Percentiles rank a stretch among this genome's conserved stretches.
Conservation (phyloP, 2,113 vertebrate species). For the Aix galericulata region DNA sequence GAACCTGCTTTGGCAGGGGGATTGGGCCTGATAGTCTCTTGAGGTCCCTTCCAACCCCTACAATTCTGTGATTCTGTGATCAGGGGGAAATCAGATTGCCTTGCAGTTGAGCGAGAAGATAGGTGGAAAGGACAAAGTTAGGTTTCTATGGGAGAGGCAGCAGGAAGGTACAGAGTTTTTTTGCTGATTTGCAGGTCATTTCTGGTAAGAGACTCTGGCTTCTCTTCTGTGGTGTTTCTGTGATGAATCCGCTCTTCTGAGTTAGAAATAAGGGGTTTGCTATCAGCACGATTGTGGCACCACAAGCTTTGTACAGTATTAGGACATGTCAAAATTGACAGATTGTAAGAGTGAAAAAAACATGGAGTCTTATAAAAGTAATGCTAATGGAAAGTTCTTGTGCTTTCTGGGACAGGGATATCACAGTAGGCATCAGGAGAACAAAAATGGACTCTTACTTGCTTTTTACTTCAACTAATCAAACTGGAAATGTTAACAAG, state of each 20-base stretch:
- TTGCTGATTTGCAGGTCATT: background rate
- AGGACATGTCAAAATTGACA: background rate
- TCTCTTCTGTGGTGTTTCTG: background rate
- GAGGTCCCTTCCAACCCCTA: too few species aligned
- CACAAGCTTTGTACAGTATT: too few species aligned
- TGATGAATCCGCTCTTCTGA: background rate
- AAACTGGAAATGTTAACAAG: constrained; percentile 9
- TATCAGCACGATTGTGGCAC: background rate
- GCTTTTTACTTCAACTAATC: constrained; percentile 3
- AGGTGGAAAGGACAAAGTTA: rapidly evolving
- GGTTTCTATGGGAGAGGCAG: background rate
- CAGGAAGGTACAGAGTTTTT: background rate
- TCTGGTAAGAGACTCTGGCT: background rate
- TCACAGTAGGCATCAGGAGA: background rate
- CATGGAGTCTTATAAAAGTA: rapidly evolving
- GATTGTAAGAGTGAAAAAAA: background rate
- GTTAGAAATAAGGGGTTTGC: background rate
- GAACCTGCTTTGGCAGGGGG: too few species aligned
- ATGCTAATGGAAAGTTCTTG: background rate
- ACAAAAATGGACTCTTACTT: background rate
- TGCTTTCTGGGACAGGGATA: background rate
- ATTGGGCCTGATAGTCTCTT: too few species aligned
- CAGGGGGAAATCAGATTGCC: rapidly evolving
- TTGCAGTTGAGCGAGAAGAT: background rate
- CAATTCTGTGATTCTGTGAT: too few species aligned